phyloP scores from a whole-genome alignment of 2,797 vertebrate species.

The Nannoperca obscura region DNA sequence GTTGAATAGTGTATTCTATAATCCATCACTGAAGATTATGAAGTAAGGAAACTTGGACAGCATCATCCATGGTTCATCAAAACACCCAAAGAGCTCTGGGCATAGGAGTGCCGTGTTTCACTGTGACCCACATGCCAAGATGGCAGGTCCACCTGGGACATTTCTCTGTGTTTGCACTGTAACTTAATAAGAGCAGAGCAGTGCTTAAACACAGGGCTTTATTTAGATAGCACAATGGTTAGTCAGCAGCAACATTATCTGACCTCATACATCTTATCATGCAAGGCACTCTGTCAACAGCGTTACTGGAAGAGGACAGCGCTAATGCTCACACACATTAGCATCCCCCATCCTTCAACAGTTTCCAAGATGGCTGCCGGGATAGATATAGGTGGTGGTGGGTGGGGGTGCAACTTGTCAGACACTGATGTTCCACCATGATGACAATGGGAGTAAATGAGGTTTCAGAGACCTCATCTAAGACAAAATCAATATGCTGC shows the following conservation, averaged over 20 bases:
- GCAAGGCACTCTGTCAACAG: slow-evolving; percentile 81
- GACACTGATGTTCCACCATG: slow-evolving; percentile 84
- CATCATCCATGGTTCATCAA: slow-evolving; percentile 47
- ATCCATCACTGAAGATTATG: slow-evolving; percentile 45
- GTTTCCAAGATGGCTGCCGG: slow-evolving; percentile 81
- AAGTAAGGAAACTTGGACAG: slow-evolving; percentile 49
- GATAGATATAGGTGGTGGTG: slow-evolving; percentile 43
- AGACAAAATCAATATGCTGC: slow-evolving; percentile 87
- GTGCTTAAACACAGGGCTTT: slow-evolving; percentile 84
- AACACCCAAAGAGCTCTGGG: slow-evolving; percentile 69
- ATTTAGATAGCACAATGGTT: slow-evolving; percentile 86
- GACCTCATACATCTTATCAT: slow-evolving; percentile 79
- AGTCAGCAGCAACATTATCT: slow-evolving; percentile 87
- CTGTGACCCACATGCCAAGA: slow-evolving; percentile 83
- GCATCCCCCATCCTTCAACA: slow-evolving; percentile 82
- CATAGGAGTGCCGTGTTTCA: slow-evolving; percentile 77
- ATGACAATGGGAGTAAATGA: slow-evolving; percentile 87
- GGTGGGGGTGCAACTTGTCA: slow-evolving; percentile 79
- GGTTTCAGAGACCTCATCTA: slow-evolving; percentile 88
- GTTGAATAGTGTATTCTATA: slow-evolving; percentile 31
- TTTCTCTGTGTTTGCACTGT: slow-evolving; percentile 82
- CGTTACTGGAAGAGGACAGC: slow-evolving; percentile 72
- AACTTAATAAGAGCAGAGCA: slow-evolving; percentile 83
- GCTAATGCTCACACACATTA: slow-evolving; percentile 79
- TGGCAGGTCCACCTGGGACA: slow-evolving; percentile 82